Base-by-base conservation (phyloP, 1,140 invertebrate species). In the Muscidifurax raptorellus region DNA sequence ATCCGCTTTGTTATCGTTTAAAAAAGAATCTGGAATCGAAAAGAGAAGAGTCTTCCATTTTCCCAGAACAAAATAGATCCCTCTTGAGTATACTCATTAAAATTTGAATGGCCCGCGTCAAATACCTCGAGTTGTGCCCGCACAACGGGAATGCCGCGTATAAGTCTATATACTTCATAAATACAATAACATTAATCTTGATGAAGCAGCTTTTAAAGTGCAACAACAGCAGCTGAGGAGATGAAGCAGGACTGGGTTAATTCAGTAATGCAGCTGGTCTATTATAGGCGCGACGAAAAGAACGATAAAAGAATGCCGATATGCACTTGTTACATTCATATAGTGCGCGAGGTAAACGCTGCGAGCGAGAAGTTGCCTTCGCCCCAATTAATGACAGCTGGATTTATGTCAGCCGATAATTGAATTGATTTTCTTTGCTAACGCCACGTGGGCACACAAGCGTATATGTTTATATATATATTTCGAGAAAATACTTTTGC, bases 301-400 rank as follows among this genome's bases (percentile, higher is more conserved):
- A 25, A 72, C 27, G 27, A 32, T 71, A 27, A 15, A 71, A 27
- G 69, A 71, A 71, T 9, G 7, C 15, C 4, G 28, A 72, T 72
- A 30, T 72, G 71, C 18, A 30, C 71, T 69, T 10, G 28, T 69
- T 69, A 27, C 28, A 27, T 27, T 27, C 12, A 59, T 4, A 59
- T 59, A 22, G 22, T 59, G 52, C 22, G 52, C 22, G 3, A 18
- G 71, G 71, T 74, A 32, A 74, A 74, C 32, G 32, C 71, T n/a
- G 32, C 32, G 25, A 28, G 67, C 3, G 25, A n/a, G 7, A n/a
- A 7, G n/a, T 64, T 64, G n/a, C 12, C 27, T 15, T 18, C n/a
- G 74, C 25, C 13, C 74, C 74, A 76, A 76, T 76, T 76, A 44
- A 72, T 36, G 71, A 69, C 71, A 36, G 71, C 32, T 72, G 28